These are phyloP conservation scores for Agonopterix heracliana DNA, from an alignment of 2,888 invertebrate genomes.

Conservation along the genomic window DNA sequence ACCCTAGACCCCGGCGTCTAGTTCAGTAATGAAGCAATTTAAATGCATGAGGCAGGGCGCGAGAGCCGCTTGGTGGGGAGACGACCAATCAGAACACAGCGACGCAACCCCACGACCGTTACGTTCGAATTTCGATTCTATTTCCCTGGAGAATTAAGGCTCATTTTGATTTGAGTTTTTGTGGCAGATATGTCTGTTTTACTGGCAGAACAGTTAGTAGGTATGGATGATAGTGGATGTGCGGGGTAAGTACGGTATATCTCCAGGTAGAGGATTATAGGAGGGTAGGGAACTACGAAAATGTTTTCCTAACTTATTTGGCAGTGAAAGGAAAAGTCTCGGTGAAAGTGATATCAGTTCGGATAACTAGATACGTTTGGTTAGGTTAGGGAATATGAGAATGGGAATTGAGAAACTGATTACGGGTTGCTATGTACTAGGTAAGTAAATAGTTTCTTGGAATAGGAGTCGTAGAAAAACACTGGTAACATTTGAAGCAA, in stretches of 20 bases:
- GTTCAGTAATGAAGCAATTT: constrained; percentile 77
- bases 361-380: constrained; percentile 10
- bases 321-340: constrained; percentile 67
- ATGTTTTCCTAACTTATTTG: constrained; percentile 72
- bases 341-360: constrained; percentile 56
- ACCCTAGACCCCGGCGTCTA: constrained; percentile 67
- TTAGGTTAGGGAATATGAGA: neutral
- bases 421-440: neutral
- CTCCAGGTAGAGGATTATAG: constrained; percentile 71
- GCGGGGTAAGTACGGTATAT: constrained; percentile 71
- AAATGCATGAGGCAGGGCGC: constrained; percentile 78
- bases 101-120: constrained; percentile 24
- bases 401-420: constrained; percentile 9
- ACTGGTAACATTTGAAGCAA: too few species aligned
- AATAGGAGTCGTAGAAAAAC: too few species aligned
- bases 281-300: constrained; percentile 65
- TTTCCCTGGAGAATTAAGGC: neutral
- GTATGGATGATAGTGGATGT: constrained; percentile 72
- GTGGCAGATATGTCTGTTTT: constrained; percentile 17
- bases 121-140: constrained; percentile 19
- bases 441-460: too few species aligned
- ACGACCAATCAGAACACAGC: constrained; percentile 27
- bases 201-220: constrained; percentile 33
- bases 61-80: constrained; percentile 68
- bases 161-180: constrained; percentile 1